Evolutionary conservation across 2,888 invertebrate species (phyloP), one percentile per base, ranked within the genome.

Genomic region (Heliconius ethilla): DNA sequence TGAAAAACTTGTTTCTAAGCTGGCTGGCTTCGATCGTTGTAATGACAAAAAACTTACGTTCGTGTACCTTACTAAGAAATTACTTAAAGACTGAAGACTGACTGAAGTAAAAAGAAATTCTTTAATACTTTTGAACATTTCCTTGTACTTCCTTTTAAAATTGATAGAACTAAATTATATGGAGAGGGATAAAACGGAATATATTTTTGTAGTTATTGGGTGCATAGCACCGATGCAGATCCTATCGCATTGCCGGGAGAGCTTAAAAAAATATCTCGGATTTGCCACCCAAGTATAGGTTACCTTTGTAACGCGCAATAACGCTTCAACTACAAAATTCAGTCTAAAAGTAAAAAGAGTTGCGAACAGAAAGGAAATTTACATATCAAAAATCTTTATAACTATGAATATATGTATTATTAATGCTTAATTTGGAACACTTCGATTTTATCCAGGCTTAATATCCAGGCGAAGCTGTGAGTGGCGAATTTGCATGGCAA

Each of bases 401-500:
- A 40, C n/a, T 27, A 40, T 40, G 37, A n/a, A 67, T 67, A 67
- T 67, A 67, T 67, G 67, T 67, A 25, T 40, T 69, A 69, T 25
- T 45, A 69, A 69, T 69, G 69, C 40, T 25, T 45, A 40, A 69
- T 45, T 67, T 67, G 40, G 67, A 67, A 45, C 69, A 69, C 69
- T 69, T 69, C 15, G 40, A 45, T 69, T 69, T 69, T 72, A 72
- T 72, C 55, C n/a, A 59, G 33, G 40, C 67, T 55, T 55, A 33
- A 70, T 33, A 72, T 55, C 33, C 33, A 72, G 72, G 59, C 59
- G 37, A 59, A 59, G n/a, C 59, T 72, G 59, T 72, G 72, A 72
- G 59, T 25, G n/a, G 59, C 13, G 33, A 72, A 72, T 59, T 59
- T 72, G 59, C 59, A 72, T 72, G n/a, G 72, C 72, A 72, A 72